A percentile compares a stretch with the other conserved stretches of the same genome.
Evolutionary conservation across 2,797 vertebrate genomes (phyloP).

Genomic region (Oryzias dopingdopingensis): DNA sequence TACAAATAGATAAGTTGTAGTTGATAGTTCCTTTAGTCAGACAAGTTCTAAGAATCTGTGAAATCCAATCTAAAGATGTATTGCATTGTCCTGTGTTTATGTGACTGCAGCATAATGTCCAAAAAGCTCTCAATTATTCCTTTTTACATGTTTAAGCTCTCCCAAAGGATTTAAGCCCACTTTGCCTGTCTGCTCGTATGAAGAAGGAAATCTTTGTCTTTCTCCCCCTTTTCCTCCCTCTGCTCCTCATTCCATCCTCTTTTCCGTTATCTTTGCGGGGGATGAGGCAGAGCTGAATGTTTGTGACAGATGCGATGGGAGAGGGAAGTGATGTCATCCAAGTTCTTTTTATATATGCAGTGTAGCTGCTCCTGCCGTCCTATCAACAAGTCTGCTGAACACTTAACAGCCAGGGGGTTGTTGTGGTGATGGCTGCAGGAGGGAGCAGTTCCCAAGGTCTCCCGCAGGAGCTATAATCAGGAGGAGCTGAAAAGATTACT

Average conservation of each 20-base stretch:
- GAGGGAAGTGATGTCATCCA: slow-evolving; percentile 78
- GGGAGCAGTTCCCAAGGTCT: slow-evolving; percentile 69
- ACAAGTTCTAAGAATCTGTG: slow-evolving; percentile 45
- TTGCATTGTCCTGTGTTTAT: slow-evolving; percentile 52
- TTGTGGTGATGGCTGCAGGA: slow-evolving; percentile 62
- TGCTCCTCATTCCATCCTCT: slow-evolving; percentile 40
- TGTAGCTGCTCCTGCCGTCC: slow-evolving; percentile 60
- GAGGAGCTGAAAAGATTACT: slow-evolving; percentile 65
- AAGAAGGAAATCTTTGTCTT: slow-evolving; percentile 45
- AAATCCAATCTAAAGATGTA: slow-evolving; percentile 43
- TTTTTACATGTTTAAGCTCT: slow-evolving; percentile 56
- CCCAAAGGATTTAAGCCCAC: slow-evolving; percentile 57
- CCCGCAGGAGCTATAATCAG: slow-evolving; percentile 56
- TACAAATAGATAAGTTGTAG: too few relatives aligned
- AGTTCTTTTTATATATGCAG: slow-evolving; percentile 67
- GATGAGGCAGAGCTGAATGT: slow-evolving; percentile 72
- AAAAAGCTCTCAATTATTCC: slow-evolving; percentile 68
- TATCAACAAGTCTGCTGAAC: slow-evolving; percentile 62
- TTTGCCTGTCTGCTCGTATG: slow-evolving; percentile 48
- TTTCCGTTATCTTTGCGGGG: slow-evolving; percentile 53
- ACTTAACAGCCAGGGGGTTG: slow-evolving; percentile 46
- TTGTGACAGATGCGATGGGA: slow-evolving; percentile 77
- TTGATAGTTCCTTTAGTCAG: slow-evolving; percentile 18
- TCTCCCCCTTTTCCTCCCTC: slow-evolving; percentile 38
- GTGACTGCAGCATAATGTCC: slow-evolving; percentile 39